Conservation (phyloP, 2,797 vertebrate genomes). For the Limnodromus scolopaceus region DNA sequence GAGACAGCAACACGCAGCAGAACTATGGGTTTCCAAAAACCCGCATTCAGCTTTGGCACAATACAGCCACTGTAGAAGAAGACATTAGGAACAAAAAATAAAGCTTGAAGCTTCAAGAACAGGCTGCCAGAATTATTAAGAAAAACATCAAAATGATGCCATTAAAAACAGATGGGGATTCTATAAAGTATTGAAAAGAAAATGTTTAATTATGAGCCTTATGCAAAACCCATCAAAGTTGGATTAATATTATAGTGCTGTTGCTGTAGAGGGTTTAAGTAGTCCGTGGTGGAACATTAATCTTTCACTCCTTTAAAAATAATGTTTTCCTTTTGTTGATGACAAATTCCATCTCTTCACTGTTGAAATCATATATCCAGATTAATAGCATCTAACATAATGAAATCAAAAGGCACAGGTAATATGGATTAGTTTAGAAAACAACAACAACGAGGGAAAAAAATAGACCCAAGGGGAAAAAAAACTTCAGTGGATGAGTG, state of each 20-base stretch:
- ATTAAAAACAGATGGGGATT: slow-evolving; percentile 86
- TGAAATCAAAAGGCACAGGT: slow-evolving; percentile 75
- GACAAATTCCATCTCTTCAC: slow-evolving; percentile 83
- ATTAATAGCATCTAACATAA: slow-evolving; percentile 79
- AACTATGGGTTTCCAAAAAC: slow-evolving; percentile 25
- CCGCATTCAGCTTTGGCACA: slow-evolving; percentile 73
- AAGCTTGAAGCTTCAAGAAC: slow-evolving; percentile 77
- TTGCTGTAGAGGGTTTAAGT: slow-evolving; percentile 79
- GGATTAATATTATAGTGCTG: slow-evolving; percentile 80
- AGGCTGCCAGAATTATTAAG: slow-evolving; percentile 82
- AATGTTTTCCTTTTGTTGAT: slow-evolving; percentile 83
- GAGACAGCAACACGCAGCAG: neutral
- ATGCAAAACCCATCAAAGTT: slow-evolving; percentile 83
- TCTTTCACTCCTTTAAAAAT: slow-evolving; percentile 82
- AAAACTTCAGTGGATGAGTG: slow-evolving; percentile 52
- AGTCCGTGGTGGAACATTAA: slow-evolving; percentile 81
- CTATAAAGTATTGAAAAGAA: slow-evolving; percentile 83
- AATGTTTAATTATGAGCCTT: slow-evolving; percentile 85
- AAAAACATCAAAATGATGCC: slow-evolving; percentile 83
- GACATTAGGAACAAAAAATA: slow-evolving; percentile 82
- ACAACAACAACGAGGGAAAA: neutral
- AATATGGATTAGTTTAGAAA: slow-evolving; percentile 73
- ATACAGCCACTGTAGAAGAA: slow-evolving; percentile 78
- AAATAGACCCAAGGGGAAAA: neutral
- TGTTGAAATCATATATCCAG: slow-evolving; percentile 78